Conservation (phyloP, 1,140 invertebrate species). For the Aphelenchoides besseyi region DNA sequence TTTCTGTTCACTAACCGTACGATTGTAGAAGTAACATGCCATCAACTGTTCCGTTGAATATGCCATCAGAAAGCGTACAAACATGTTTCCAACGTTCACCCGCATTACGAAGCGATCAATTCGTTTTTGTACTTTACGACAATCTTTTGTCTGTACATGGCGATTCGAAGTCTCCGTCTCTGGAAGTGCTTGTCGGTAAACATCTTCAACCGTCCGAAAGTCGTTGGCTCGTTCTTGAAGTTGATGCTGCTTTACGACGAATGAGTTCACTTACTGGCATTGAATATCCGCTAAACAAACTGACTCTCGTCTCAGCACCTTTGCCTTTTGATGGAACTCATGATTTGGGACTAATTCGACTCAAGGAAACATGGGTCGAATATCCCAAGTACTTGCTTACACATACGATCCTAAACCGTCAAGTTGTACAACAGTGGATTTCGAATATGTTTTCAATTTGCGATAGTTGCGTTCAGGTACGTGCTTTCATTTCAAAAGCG, state of each 20-base stretch:
- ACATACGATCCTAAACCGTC: slow-evolving; percentile 23
- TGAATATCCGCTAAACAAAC: slow-evolving; percentile 18
- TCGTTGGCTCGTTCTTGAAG: slow-evolving; percentile 20
- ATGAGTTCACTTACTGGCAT: slow-evolving; percentile 24
- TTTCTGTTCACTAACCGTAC: slow-evolving; percentile 10
- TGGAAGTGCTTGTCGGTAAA: slow-evolving; percentile 33
- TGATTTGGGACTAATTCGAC: slow-evolving; percentile 22
- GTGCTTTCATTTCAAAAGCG: slow-evolving; percentile 1
- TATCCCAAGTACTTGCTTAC: slow-evolving; percentile 35
- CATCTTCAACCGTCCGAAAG: slow-evolving; percentile 13
- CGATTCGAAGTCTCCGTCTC: not conserved
- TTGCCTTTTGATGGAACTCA: slow-evolving; percentile 27
- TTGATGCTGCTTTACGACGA: slow-evolving; percentile 16
- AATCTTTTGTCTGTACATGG: slow-evolving; percentile 21
- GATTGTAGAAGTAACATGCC: slow-evolving; percentile 36
- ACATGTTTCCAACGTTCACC: slow-evolving; percentile 23
- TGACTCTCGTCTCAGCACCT: slow-evolving; percentile 26
- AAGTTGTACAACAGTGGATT: slow-evolving; percentile 35
- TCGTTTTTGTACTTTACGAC: slow-evolving; percentile 30
- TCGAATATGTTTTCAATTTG: slow-evolving; percentile 28
- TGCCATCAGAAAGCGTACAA: not conserved
- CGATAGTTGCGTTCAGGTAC: slow-evolving; percentile 28
- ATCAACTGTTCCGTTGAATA: not conserved
- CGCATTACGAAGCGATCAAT: slow-evolving; percentile 25
- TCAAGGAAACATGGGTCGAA: slow-evolving; percentile 35